These are phyloP conservation scores for Amniataba percoides DNA, from an alignment of 2,797 vertebrate genomes.

Conservation along the genomic window DNA sequence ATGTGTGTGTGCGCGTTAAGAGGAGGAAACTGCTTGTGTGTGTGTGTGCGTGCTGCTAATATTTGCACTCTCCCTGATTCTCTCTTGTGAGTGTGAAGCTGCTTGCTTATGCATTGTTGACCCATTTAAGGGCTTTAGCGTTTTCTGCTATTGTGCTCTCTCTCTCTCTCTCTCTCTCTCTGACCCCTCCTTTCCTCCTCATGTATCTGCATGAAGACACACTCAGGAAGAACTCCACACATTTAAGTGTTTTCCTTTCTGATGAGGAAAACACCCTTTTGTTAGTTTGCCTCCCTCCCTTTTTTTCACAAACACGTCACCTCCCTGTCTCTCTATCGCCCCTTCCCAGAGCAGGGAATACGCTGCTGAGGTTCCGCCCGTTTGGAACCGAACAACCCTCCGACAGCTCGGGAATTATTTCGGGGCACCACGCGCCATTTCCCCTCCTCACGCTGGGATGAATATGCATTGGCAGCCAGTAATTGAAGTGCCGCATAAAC, in stretches of 20 bases:
- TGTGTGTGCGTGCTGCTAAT: conserved; percentile 44
- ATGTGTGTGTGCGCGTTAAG: conserved; percentile 13
- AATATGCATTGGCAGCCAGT: conserved; percentile 71
- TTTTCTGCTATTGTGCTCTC: conserved; percentile 34
- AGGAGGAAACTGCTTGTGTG: conserved; percentile 13
- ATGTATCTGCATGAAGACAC: not conserved
- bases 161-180: conserved; percentile 29
- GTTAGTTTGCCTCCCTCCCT: conserved; percentile 7
- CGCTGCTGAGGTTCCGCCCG: not conserved
- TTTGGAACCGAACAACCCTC: conserved; percentile 61
- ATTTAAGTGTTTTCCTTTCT: not conserved
- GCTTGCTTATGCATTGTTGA: conserved; percentile 76
- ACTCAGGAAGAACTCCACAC: not conserved
- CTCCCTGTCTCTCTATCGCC: not conserved
- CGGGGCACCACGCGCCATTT: conserved; percentile 46
- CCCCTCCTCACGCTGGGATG: conserved; percentile 52
- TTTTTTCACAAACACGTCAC: conserved; percentile 6
- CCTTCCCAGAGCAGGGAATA: conserved; percentile 7
- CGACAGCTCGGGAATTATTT: conserved; percentile 76
- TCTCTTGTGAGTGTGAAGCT: conserved; percentile 53
- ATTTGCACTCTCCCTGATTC: conserved; percentile 57
- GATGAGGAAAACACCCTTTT: conserved; percentile 13
- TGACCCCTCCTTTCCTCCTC: too few relatives aligned
- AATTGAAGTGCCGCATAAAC: conserved; percentile 75
- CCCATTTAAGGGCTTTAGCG: conserved; percentile 69